phyloP scores from a whole-genome alignment of 53 echinoderm and acorn worm species.

The Holothuria scabra region DNA sequence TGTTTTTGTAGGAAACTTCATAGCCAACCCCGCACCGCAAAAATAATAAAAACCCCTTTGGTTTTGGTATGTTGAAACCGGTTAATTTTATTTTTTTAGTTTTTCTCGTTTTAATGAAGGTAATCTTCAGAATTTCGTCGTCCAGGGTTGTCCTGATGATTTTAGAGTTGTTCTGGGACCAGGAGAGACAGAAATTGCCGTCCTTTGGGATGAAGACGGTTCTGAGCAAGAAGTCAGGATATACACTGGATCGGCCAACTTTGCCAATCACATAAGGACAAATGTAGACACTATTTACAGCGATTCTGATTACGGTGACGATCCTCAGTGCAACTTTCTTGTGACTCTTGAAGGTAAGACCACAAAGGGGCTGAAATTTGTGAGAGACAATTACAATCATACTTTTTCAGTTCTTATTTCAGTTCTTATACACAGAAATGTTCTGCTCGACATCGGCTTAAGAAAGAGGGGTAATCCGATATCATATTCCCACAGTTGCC shows the following conservation, averaged over 20 bases:
- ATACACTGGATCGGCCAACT: neutral
- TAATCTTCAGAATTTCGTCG: slow-evolving; percentile 1
- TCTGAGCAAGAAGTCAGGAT: neutral
- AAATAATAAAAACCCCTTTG: too few species aligned
- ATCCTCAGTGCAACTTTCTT: neutral
- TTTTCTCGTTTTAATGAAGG: slow-evolving; percentile 14
- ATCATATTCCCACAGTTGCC: too few species aligned
- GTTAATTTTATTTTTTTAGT: neutral
- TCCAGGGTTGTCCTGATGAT: slow-evolving; percentile 11
- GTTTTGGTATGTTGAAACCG: neutral
- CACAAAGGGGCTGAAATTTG: too few species aligned
- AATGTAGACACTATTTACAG: neutral
- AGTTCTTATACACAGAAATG: too few species aligned
- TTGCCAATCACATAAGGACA: neutral
- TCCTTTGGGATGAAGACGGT: neutral
- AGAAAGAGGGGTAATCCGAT: too few species aligned
- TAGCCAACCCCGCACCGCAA: too few species aligned
- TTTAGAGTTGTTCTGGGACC: neutral
- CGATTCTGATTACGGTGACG: neutral
- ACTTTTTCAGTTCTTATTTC: too few species aligned
- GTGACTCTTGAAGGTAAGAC: slow-evolving; percentile 11
- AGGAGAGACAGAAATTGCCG: neutral
- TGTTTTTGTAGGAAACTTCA: too few species aligned
- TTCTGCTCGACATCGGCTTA: too few species aligned
- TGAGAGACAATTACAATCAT: too few species aligned